Evolutionary conservation across 2,888 invertebrate genomes (phyloP).

Genomic region (Drosophila imparisetae): DNA sequence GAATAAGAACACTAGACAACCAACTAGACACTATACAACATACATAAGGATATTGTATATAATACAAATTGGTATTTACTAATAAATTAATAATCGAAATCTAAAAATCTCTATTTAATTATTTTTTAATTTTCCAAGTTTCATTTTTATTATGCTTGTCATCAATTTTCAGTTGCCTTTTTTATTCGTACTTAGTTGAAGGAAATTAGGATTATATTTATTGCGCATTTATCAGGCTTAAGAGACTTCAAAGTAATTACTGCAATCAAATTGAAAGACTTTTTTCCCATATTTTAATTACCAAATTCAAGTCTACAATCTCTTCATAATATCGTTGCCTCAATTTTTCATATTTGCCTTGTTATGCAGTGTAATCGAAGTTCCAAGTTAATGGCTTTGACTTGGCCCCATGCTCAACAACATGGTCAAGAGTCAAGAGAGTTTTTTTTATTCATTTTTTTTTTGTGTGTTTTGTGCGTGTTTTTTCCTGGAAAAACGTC

Average conservation of each 20-base stretch:
- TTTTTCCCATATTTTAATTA: background rate
- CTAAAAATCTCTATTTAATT: background rate
- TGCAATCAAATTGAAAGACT: background rate
- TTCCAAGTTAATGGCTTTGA: constrained; percentile 67
- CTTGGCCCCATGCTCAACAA: constrained; percentile 61
- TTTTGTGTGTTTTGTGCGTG: constrained; percentile 56
- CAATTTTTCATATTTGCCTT: background rate
- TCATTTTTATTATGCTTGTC: background rate
- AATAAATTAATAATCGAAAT: background rate
- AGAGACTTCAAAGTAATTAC: background rate
- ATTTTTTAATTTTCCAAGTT: background rate
- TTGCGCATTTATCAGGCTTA: background rate
- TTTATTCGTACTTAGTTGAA: no score
- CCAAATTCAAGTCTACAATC: background rate
- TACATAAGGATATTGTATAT: background rate
- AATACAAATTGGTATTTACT: background rate
- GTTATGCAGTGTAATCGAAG: constrained; percentile 61
- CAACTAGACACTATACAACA: constrained; percentile 42
- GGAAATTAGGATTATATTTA: background rate
- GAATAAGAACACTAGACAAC: constrained; percentile 6
- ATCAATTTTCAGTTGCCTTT: background rate
- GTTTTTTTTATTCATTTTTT: constrained; percentile 24
- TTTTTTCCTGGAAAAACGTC: constrained; percentile 75
- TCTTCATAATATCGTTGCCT: background rate
- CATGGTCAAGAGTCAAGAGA: constrained; percentile 65